phyloP scores from a whole-genome alignment of 1,140 invertebrate genomes.

The Drosophila elegans region DNA sequence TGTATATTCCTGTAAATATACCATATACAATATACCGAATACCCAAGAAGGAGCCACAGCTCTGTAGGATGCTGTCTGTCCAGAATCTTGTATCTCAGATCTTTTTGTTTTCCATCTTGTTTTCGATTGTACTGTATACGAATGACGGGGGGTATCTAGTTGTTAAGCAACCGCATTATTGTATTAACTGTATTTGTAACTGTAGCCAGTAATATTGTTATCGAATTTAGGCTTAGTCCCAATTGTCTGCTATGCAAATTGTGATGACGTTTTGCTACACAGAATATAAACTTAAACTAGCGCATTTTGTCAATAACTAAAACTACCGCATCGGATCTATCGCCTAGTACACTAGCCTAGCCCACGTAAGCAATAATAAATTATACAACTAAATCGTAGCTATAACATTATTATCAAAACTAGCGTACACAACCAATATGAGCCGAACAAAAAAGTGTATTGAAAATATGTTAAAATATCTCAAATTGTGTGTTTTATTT shows the following conservation, averaged over 20 bases:
- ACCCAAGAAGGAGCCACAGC: slow-evolving; percentile 69
- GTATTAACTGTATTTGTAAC: slow-evolving; percentile 62
- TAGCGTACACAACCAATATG: slow-evolving; percentile 56
- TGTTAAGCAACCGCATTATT: slow-evolving; percentile 45
- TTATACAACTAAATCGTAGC: slow-evolving; percentile 64
- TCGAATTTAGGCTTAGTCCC: slow-evolving; percentile 59
- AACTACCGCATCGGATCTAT: slow-evolving; percentile 33
- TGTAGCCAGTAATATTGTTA: slow-evolving; percentile 64
- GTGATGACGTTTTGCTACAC: slow-evolving; percentile 69
- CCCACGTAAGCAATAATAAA: slow-evolving; percentile 80
- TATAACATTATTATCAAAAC: slow-evolving; percentile 62
- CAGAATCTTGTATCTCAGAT: slow-evolving; percentile 46
- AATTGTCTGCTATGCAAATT: slow-evolving; percentile 63
- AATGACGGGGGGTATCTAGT: slow-evolving; percentile 30
- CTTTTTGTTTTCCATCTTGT: slow-evolving; percentile 19
- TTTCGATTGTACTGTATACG: slow-evolving; percentile 51
- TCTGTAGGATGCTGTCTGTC: slow-evolving; percentile 45
- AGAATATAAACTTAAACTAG: slow-evolving; percentile 47
- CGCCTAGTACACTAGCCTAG: slow-evolving; percentile 64
- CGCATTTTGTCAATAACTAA: slow-evolving; percentile 50
- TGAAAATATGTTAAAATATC: slow-evolving; percentile 81
- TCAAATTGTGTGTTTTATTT: slow-evolving; percentile 64
- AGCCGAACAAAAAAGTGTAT: slow-evolving; percentile 63
- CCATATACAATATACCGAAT: slow-evolving; percentile 16
- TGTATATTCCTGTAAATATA: slow-evolving; percentile 81